These are phyloP conservation scores for Caenorhabditis sp. DNA, from an alignment of 2,888 invertebrate species.

Conservation along the genomic window DNA sequence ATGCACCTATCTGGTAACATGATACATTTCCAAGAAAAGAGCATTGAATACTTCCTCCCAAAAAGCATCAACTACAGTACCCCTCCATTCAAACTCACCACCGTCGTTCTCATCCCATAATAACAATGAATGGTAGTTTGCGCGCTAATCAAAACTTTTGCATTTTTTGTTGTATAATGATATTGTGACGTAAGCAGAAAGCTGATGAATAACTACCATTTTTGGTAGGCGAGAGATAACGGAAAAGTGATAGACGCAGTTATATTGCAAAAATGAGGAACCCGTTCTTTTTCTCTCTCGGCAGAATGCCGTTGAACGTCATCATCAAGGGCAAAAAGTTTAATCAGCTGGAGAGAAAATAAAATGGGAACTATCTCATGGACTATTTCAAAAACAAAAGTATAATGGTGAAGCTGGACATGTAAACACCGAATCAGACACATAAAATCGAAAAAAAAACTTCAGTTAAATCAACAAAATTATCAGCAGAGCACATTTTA, in stretches of 20 bases:
- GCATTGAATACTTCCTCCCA: no score
- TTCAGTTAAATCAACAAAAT: no score
- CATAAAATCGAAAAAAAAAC: neutral
- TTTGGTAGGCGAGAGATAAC: neutral
- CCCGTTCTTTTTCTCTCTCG: neutral
- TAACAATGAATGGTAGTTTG: neutral
- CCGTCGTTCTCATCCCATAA: no score
- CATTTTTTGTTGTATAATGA: constrained; percentile 1
- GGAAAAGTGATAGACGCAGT: neutral
- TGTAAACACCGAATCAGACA: no score
- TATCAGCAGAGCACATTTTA: no score
- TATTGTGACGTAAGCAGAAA: neutral
- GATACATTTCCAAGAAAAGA: no score
- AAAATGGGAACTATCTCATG: no score
- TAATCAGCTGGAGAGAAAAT: neutral
- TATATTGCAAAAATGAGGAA: neutral
- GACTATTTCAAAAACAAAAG: no score
- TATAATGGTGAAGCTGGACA: no score
- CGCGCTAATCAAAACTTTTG: constrained; percentile 1
- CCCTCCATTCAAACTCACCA: no score
- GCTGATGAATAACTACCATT: neutral
- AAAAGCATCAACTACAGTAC: no score
- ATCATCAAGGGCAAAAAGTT: neutral
- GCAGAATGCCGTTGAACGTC: neutral
- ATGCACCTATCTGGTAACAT: no score